Conservation (phyloP, 2,888 invertebrate species). For the Aphodius granarius region DNA sequence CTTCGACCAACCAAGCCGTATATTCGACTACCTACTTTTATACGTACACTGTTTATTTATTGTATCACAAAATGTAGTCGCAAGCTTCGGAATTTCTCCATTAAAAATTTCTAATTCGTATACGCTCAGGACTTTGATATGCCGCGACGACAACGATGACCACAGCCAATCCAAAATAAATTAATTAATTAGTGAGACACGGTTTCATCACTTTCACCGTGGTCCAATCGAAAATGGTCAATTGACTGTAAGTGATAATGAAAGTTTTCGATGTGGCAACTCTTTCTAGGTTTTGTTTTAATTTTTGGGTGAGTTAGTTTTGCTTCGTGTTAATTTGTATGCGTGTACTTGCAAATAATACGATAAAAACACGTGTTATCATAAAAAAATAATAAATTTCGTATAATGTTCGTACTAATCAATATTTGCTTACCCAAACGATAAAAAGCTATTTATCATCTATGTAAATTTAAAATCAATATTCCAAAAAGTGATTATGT, state of each 20-base stretch:
- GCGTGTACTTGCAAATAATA: neutral
- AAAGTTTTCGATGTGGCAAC: neutral
- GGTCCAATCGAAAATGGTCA: too few relatives aligned
- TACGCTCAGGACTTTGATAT: neutral
- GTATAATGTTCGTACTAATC: neutral
- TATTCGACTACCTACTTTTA: neutral
- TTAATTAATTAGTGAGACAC: neutral
- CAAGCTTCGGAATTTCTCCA: neutral
- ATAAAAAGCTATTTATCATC: neutral
- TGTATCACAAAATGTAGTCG: neutral
- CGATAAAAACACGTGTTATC: neutral
- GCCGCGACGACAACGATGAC: neutral
- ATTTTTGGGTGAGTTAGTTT: too few relatives aligned
- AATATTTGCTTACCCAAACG: neutral
- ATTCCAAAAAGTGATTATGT: too few relatives aligned
- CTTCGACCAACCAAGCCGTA: too few relatives aligned
- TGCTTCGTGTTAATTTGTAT: neutral
- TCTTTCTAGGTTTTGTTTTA: neutral
- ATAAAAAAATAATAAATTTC: neutral
- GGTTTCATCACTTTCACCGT: neutral
- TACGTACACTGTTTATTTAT: neutral
- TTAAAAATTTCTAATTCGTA: neutral
- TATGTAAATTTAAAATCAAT: too few relatives aligned
- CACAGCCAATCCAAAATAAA: neutral
- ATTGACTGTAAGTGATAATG: neutral